Base-by-base conservation (phyloP, 2,797 vertebrate species). In the Rhinella marina region DNA sequence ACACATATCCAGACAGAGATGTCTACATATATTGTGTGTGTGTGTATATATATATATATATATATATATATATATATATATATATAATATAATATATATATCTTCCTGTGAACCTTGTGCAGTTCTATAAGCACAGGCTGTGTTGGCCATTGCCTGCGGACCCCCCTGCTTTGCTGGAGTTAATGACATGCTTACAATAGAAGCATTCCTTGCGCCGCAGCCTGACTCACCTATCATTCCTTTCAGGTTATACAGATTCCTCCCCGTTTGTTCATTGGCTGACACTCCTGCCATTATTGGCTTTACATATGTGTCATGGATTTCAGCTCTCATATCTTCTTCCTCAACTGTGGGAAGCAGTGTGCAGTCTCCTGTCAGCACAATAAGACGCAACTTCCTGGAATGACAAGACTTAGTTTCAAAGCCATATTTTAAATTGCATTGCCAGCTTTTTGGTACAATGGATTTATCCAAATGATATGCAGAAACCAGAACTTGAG, bases 221-320 rank as follows among this genome's bases (percentile, higher is more conserved):
- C 25, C 13, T 82, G 84, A 52, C 79, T 89, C 80, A 77, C 72
- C 88, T 86, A 50, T 76, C 79, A 86, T 86, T 89, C 84, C 79
- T 77, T 86, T 86, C 59, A 86, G 78, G 79, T 86, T 56, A 64
- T 81, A 86, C 84, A 89, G 56, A 80, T 72, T 82, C 61, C 50
- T 82, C 57, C 41, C 59, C 77, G 57, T 13, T 68, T 41, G 27
- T 72, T 82, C 59, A 89, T 89, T 89, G 88, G 88, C 79, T 86
- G 62, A 61, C 70, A 72, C 72, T 27, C 62, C 72, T 82, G 75
- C 82, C 70, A 89, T 86, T 85, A 88, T 56, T 75, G 78, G 70
- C 83, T 88, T 88, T 78, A 21, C 59, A 79, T 66, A 68, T 79
- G 61, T 87, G 81, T 88, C 86, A 83, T 78, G 81, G 27, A 72